Conservation (phyloP, 2,113 vertebrate genomes). For the Lathamus discolor region DNA sequence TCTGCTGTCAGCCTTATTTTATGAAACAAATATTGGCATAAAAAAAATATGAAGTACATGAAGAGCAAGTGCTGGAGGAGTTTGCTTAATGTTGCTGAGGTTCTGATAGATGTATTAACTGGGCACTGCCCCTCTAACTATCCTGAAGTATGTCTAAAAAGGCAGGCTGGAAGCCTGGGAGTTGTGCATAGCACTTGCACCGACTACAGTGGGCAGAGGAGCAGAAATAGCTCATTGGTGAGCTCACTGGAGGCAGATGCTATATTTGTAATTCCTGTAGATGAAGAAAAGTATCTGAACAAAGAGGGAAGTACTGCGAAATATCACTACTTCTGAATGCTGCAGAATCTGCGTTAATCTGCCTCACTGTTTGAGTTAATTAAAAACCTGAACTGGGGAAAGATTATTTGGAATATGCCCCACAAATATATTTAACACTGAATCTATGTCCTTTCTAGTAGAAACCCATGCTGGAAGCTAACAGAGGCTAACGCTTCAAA, state of each 20-base stretch:
- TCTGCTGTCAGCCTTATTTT: constrained; percentile 3
- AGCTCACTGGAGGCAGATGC: not conserved
- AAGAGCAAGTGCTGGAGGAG: not conserved
- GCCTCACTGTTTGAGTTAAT: not conserved
- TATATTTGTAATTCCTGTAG: not conserved
- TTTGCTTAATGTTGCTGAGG: not conserved
- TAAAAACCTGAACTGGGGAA: not conserved
- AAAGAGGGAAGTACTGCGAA: not conserved
- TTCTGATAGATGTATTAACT: not conserved
- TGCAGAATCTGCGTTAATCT: not conserved
- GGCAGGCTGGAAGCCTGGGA: not conserved
- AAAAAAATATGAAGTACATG: not conserved
- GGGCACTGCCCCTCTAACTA: fast-evolving
- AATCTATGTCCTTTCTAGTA: not conserved
- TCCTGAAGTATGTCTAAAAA: not conserved
- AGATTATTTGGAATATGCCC: not conserved
- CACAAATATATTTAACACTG: not conserved
- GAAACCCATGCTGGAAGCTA: not conserved
- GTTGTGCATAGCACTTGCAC: not conserved
- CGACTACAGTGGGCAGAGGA: not conserved
- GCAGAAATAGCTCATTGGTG: constrained; percentile 12
- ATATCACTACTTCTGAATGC: not conserved
- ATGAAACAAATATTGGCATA: not conserved
- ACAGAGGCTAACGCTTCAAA: not conserved
- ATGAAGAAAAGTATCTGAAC: not conserved